phyloP scores from a whole-genome alignment of 2,888 invertebrate genomes.

The Periphyllus acericola region DNA sequence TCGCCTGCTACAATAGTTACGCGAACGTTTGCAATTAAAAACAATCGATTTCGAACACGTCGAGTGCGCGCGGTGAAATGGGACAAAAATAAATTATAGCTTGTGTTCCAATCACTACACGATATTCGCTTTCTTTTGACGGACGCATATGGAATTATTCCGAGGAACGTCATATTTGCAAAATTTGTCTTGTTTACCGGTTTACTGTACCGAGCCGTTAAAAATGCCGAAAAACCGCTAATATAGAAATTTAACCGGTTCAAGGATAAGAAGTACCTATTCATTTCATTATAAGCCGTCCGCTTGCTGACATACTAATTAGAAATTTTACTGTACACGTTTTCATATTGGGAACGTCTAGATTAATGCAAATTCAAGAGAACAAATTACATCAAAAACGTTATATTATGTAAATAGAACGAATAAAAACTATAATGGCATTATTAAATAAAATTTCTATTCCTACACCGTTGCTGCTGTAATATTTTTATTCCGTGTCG shows the following conservation, averaged over 20 bases:
- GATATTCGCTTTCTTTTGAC: conserved; percentile 56
- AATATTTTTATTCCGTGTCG: too few relatives aligned
- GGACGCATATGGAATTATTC: conserved; percentile 11
- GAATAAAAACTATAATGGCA: too few relatives aligned
- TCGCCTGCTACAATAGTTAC: too few relatives aligned
- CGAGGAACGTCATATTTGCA: not conserved
- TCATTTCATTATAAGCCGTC: not conserved
- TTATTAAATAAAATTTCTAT: too few relatives aligned
- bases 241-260: conserved; percentile 49
- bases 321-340: not conserved
- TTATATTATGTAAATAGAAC: too few relatives aligned
- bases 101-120: conserved; percentile 34
- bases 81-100: conserved; percentile 17
- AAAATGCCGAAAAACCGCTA: conserved; percentile 45
- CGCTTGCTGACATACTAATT: not conserved
- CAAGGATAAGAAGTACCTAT: not conserved
- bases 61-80: conserved; percentile 24
- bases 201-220: conserved; percentile 15
- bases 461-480: too few relatives aligned
- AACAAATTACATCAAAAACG: too few relatives aligned
- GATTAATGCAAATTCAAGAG: too few relatives aligned
- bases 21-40: not conserved
- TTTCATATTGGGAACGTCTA: too few relatives aligned
- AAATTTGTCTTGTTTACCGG: conserved; percentile 27
- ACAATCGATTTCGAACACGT: conserved; percentile 13